Evolutionary conservation across 92 coral and sea anemone genomes (phyloP), one percentile per base, ranked within the genome.

Genomic region (Porites cylindrica): DNA sequence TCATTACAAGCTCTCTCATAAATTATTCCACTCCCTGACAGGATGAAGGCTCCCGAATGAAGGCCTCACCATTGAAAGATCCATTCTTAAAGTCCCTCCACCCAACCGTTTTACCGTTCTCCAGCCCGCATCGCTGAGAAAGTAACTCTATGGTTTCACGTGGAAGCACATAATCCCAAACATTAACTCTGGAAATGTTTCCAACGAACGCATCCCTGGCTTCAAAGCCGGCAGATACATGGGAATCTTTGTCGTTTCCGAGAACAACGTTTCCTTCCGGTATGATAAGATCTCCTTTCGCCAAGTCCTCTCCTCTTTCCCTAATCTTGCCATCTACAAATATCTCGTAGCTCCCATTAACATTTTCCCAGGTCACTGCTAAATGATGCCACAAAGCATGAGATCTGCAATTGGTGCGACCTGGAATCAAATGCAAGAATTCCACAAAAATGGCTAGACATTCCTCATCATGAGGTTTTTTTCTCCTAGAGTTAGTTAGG

Each of bases 91-190:
- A 78, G 62, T 86, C 80, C 26, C 71, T 91, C 97, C 97, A 94
- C 13, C 93, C 81, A 17, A 92, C 70, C 2, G 66, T 80, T n/a
- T 86, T 70, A 2, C 97, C 97, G 62, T 71, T 86, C 75, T 89
- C 97, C 60, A 79, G 85, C 17, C 95, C 93, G 23, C 97, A 94
- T 13, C 71, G 85, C 21, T 70, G 72, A 43, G 91, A 78, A 6
- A 92, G 82, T 64, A 54, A 66, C 38, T 20, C 65, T 32, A 92
- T 84, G 6, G 72, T 54, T 10, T 86, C 80, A 3, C 73, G 14
- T 2, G 93, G 73, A n/a, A 94, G 52, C 6, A 86, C 92, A 18
- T 80, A 58, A 62, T 86, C 88, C 97, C 97, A 94, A 52, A 94
- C 29, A 73, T 92, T 94, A 9, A 94, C 82, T 63, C 89, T 77